A percentile compares a stretch with the other conserved stretches of the same genome.
Conservation (phyloP, 2,888 invertebrate species). For the Alcis repandata region DNA sequence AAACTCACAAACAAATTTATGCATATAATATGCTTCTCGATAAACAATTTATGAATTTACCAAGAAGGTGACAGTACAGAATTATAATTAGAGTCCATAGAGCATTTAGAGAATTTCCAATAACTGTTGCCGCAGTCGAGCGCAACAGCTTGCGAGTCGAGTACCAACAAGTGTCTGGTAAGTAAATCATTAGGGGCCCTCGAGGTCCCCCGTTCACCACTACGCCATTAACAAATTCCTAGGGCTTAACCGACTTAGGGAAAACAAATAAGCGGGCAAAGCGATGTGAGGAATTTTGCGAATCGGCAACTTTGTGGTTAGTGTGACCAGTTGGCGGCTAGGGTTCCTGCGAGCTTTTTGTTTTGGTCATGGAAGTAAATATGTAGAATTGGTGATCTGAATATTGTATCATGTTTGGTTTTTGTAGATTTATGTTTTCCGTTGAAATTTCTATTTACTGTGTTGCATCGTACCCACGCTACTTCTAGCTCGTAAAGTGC, state of each 20-base stretch:
- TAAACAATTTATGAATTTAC: too few relatives aligned
- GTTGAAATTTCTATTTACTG: too few relatives aligned
- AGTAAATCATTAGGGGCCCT: constrained; percentile 40
- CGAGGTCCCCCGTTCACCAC: constrained; percentile 48
- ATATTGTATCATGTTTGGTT: too few relatives aligned
- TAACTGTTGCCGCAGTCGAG: constrained; percentile 19
- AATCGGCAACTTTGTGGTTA: constrained; percentile 68
- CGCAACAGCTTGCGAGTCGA: constrained; percentile 27
- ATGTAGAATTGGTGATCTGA: too few relatives aligned
- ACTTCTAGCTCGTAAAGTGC: too few relatives aligned
- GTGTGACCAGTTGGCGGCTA: constrained; percentile 10
- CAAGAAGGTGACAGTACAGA: constrained; percentile 3
- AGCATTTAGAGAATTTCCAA: constrained; percentile 18
- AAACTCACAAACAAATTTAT: too few relatives aligned
- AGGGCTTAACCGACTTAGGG: constrained; percentile 33
- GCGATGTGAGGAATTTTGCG: constrained; percentile 80
- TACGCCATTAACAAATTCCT: constrained; percentile 56
- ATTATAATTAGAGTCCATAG: constrained; percentile 19
- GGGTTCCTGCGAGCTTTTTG: background rate
- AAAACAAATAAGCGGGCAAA: constrained; percentile 67
- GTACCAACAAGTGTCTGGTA: constrained; percentile 39
- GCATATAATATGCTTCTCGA: too few relatives aligned
- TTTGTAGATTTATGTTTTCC: too few relatives aligned
- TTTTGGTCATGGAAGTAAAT: too few relatives aligned
- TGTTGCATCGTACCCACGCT: too few relatives aligned